phyloP scores from a whole-genome alignment of 2,113 vertebrate species.

The Polypterus bichir region DNA sequence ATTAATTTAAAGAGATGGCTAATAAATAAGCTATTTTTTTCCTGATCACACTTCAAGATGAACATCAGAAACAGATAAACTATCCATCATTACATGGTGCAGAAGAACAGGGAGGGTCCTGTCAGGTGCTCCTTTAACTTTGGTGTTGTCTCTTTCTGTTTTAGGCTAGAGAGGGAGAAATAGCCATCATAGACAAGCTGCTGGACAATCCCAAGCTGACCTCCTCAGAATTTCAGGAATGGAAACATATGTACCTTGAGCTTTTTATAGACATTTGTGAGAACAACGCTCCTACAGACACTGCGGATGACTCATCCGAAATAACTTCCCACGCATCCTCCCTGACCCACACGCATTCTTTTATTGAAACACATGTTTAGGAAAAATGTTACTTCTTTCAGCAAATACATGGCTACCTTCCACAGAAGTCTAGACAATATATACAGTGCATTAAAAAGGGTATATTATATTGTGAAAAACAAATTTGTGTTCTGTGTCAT shows the following conservation, averaged over 20 bases:
- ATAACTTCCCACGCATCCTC: conserved; percentile 68
- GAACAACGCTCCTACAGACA: conserved; percentile 43
- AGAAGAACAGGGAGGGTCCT: conserved; percentile 12
- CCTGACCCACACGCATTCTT: conserved; percentile 87
- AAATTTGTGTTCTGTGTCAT: no score
- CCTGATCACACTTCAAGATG: background rate
- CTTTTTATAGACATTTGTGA: conserved; percentile 71
- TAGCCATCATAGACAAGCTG: conserved; percentile 89
- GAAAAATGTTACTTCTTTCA: background rate
- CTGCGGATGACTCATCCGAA: conserved; percentile 48
- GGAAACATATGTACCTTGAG: conserved; percentile 89
- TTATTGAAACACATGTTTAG: conserved; percentile 96
- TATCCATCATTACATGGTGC: conserved; percentile 2
- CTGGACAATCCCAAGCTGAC: conserved; percentile 84
- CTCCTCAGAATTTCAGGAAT: conserved; percentile 90
- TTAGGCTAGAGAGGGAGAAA: conserved; percentile 96
- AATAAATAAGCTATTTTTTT: no score
- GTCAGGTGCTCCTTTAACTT: conserved; percentile 4
- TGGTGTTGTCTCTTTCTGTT: conserved; percentile 50
- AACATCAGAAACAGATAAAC: background rate
- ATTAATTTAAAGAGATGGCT: no score
- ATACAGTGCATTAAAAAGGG: no score
- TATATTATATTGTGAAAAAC: no score
- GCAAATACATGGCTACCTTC: background rate
- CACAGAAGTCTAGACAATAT: background rate